Conservation (phyloP, 2,113 vertebrate genomes). For the Chionodraco myersi region DNA sequence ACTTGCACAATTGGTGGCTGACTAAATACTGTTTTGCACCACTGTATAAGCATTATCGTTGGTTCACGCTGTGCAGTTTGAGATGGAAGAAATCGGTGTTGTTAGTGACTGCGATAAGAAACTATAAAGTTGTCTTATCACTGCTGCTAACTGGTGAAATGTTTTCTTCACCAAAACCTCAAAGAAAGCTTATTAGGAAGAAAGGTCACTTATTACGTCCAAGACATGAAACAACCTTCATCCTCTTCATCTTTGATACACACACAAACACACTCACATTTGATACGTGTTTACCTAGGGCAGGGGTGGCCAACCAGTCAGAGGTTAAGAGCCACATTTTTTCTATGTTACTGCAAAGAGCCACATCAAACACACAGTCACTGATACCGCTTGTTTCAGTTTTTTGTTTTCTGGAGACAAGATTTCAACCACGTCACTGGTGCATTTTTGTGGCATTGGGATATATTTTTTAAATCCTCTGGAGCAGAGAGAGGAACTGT, state of each 20-base stretch:
- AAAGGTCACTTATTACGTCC: neutral
- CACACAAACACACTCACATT: neutral
- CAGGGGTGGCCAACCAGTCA: too few species aligned
- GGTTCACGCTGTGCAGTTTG: neutral
- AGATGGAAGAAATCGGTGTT: slow-evolving; percentile 21
- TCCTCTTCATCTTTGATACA: neutral
- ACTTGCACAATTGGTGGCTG: too few species aligned
- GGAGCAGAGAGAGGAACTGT: too few species aligned
- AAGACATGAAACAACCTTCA: neutral
- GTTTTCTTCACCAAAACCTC: slow-evolving; percentile 7
- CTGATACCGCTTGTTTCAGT: too few species aligned
- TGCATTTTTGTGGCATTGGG: too few species aligned
- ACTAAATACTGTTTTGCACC: too few species aligned
- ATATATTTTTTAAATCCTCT: too few species aligned
- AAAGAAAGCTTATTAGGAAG: slow-evolving; percentile 21
- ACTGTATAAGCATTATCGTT: neutral
- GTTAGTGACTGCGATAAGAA: slow-evolving; percentile 17
- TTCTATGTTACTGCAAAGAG: too few species aligned
- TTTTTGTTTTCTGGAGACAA: too few species aligned
- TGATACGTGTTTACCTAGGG: slow-evolving; percentile 37
- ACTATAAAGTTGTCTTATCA: slow-evolving; percentile 1
- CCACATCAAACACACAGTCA: too few species aligned
- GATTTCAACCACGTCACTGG: too few species aligned
- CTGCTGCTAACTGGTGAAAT: neutral
- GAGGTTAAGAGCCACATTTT: too few species aligned